These are phyloP conservation scores for Pachyramphus minor DNA, from an alignment of 2,113 vertebrate species.

Conservation along the genomic window DNA sequence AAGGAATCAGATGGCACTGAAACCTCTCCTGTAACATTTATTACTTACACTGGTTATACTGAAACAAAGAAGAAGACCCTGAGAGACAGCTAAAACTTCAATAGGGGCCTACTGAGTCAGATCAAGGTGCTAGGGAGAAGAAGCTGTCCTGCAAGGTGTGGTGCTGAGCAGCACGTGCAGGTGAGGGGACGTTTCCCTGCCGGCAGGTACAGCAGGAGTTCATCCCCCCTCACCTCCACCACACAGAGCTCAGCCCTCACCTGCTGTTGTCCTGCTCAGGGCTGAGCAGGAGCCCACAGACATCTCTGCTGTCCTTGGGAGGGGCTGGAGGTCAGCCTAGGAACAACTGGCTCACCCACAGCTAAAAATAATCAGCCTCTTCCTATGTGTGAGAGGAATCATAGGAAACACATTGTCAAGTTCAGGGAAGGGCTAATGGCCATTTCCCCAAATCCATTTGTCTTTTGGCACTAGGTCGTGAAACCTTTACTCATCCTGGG, in stretches of 20 bases:
- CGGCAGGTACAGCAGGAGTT: background rate
- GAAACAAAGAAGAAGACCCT: background rate
- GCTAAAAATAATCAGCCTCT: constrained; percentile 13
- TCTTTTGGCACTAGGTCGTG: background rate
- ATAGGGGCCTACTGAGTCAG: rapidly evolving
- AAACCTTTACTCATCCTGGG: background rate
- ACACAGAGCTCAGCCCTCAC: rapidly evolving
- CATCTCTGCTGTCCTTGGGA: background rate
- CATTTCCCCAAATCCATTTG: constrained; percentile 13
- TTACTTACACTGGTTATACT: background rate
- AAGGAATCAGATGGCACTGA: background rate
- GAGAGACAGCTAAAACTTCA: background rate
- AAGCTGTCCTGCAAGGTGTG: background rate
- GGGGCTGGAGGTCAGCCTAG: background rate
- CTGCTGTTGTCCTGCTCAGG: background rate
- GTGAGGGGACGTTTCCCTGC: rapidly evolving
- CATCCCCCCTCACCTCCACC: background rate
- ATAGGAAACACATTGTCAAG: constrained; percentile 41
- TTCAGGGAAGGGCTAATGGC: constrained; percentile 1
- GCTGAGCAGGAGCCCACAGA: background rate
- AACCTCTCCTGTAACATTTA: background rate
- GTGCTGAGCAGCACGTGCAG: background rate
- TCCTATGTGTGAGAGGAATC: background rate
- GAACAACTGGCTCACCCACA: background rate
- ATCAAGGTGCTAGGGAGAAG: background rate